Base-by-base conservation (phyloP, 2,797 vertebrate species). In the Orientallactaga sibirica region DNA sequence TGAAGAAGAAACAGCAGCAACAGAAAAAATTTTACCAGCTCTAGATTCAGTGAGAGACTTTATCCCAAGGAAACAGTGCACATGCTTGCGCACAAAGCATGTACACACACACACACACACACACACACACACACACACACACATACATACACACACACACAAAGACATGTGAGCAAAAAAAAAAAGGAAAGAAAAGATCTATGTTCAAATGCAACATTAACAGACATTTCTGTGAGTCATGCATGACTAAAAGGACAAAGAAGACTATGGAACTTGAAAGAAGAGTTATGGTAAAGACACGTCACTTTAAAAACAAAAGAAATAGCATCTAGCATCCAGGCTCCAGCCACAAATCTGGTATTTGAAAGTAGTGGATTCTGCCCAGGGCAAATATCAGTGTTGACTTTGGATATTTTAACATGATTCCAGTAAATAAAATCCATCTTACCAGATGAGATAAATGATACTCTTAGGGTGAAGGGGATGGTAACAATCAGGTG, bases 321-420 rank as follows among this genome's bases (percentile, higher is more conserved):
- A 86, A 55, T 25, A 41, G 15, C 41, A 68, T 76, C 71, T 8
- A 85, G 29, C 10, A 29, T 41, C 78, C 71, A 64, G 6, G 18
- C 7, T 33, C 3, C 64, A 33, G 18, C 15, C 73, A 92, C 52
- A 86, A 43, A 62, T 62, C 12, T 37, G 7, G 20, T 62, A 62
- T 89, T 91, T 94, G 75, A 14, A 73, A 86, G 41, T 10, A 67
- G 55, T 75, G 74, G 22, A 74, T 95, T 90, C 27, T 8, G 70
- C 48, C 11, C 20, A 43, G 9, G n/a, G 24, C 15, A 25, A 66
- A 73, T 88, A 86, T 77, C 48, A 18, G 18, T 75, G 48, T 61
- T 91, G n/a, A 43, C n/a, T 83, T 37, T 2, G 84, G 37, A 22
- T 18, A 14, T 68, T 93, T 95, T 66, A 41, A 67, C 78, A 78